Base-by-base conservation (phyloP, 1,140 invertebrate genomes). In the Drosophila bipectinata region DNA sequence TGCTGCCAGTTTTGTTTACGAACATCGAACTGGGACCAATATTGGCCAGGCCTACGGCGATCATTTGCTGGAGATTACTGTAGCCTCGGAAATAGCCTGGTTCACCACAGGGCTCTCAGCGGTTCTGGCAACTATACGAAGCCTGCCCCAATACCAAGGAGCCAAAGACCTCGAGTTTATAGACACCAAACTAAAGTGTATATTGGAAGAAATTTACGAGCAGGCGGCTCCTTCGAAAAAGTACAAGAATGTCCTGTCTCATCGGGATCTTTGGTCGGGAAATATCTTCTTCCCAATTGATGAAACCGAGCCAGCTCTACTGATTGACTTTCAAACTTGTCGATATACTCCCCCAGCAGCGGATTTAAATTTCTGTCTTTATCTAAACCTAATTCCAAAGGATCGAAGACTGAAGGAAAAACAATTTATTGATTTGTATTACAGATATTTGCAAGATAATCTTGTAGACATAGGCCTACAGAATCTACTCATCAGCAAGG, bases 191-290 rank as follows among this genome's bases (percentile, higher is more conserved):
- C 26, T 90, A 4, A 9, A 37, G 0, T 4, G 2, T 2, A 74
- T 81, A 4, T 24, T 84, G 47, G 53, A 66, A 30, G 34, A 39
- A 2, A 58, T 91, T 4, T 82, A 88, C 37, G 73, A 76, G 2
- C 93, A 93, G 4, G 55, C 74, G 6, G 79, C 56, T 1, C 49
- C 72, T 2, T 91, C 69, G 0, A 88, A 81, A 18, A 76, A 74
- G 7, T 91, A 83, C 34, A 62, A 55, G 6, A 95, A 94, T 63
- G 94, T 95, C 0, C 76, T 95, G 5, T 93, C 92, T 49, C 95
- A 95, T 87, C 93, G 93, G 0, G 94, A 95, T 90, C 88, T 94
- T 1, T 95, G 94, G 94, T 92, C 92, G 26, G 94, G 94, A 55
- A 95, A 95, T 73, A 73, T 95, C 0, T 90, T 95, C 64, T 95